Evolutionary conservation across 1,140 invertebrate genomes (phyloP).

Genomic region (Protaetia brevitarsis): DNA sequence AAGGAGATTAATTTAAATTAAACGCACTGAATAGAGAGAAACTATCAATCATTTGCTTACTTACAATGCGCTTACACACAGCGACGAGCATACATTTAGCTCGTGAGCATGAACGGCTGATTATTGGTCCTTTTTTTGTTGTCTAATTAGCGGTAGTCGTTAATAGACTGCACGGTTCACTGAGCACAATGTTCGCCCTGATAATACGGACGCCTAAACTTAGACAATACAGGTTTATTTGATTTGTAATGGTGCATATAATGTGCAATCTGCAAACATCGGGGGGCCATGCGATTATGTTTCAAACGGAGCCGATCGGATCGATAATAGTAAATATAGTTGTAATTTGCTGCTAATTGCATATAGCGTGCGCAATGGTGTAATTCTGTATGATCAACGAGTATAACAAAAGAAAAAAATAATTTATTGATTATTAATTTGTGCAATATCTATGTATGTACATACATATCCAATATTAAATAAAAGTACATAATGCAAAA

Average conservation of each 20-base stretch:
- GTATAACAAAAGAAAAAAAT: neutral
- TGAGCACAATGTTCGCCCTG: neutral
- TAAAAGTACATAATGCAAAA: no score
- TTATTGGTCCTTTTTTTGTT: neutral
- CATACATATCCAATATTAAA: no score
- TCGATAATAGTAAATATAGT: neutral
- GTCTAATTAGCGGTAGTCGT: neutral
- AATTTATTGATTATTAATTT: neutral
- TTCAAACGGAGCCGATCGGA: neutral
- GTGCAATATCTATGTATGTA: no score
- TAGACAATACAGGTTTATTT: neutral
- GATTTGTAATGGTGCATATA: neutral
- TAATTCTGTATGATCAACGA: neutral
- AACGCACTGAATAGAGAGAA: no score
- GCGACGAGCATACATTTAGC: neutral
- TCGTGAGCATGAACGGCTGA: neutral
- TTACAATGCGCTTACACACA: neutral
- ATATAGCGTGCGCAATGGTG: neutral
- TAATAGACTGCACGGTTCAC: neutral
- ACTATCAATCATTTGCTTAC: no score
- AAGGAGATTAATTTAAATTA: no score
- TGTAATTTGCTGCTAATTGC: neutral
- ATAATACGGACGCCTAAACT: neutral
- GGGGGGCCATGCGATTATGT: neutral
- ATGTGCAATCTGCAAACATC: constrained; percentile 2